A percentile compares a stretch with the other conserved stretches of the same genome.
Conservation (phyloP, 2,888 invertebrate genomes). For the Trissolcus japonicus region DNA sequence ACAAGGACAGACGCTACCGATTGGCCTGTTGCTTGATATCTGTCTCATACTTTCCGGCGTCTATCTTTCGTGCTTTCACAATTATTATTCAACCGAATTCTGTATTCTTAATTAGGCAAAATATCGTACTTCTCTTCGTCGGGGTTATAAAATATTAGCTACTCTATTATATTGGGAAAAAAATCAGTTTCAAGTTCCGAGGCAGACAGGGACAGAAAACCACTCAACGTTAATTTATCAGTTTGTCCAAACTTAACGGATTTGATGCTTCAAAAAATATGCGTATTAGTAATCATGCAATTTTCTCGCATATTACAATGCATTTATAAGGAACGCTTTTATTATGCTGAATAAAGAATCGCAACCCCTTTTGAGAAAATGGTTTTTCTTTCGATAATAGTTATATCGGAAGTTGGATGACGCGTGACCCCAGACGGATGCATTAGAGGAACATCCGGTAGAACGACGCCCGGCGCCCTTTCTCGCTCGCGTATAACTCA, state of each 20-base stretch:
- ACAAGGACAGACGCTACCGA: constrained; percentile 72
- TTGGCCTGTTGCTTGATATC: constrained; percentile 70
- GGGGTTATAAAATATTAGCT: background rate
- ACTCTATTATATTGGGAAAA: background rate
- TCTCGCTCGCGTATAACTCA: constrained; percentile 60
- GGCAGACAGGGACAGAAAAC: background rate
- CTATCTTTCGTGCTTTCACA: constrained; percentile 24
- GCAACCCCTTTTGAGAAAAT: constrained; percentile 43
- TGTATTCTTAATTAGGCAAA: background rate
- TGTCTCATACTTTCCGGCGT: constrained; percentile 64
- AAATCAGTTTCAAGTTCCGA: constrained; percentile 3
- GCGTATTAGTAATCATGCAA: constrained; percentile 13
- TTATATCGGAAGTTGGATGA: constrained; percentile 74
- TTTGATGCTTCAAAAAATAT: constrained; percentile 16
- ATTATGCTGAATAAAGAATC: constrained; percentile 31
- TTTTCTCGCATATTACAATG: constrained; percentile 19
- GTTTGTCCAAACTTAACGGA: background rate
- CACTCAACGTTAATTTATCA: constrained; percentile 13
- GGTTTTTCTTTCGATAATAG: constrained; percentile 68
- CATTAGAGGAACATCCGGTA: constrained; percentile 81
- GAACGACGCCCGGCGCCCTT: constrained; percentile 69
- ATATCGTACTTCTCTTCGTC: background rate
- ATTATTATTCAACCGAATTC: background rate
- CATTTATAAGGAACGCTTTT: constrained; percentile 12
- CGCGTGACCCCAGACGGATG: constrained; percentile 78